Conservation (phyloP, 2,113 vertebrate species). For the Pachypanchax playfairii region DNA sequence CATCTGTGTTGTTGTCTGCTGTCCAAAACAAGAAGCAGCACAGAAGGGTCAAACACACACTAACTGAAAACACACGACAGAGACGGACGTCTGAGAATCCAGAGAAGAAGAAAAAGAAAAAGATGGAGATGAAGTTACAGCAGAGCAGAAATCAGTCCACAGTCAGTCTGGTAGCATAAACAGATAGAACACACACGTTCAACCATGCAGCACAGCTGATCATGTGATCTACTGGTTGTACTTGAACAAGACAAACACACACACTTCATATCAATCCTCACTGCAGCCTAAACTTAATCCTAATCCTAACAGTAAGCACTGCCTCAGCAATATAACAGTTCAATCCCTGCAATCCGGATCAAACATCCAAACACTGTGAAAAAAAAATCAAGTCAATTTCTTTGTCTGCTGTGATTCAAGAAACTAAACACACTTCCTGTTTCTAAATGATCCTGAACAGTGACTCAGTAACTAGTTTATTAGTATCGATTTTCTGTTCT, state of each 20-base stretch:
- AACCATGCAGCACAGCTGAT: not conserved
- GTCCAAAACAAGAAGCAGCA: slow-evolving; percentile 49
- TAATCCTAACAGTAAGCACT: slow-evolving; percentile 20
- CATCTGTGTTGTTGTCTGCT: slow-evolving; percentile 71
- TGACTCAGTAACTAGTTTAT: no score
- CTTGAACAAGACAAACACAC: not conserved
- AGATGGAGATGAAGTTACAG: not conserved
- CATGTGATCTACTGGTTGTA: not conserved
- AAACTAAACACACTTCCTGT: no score
- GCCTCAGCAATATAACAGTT: slow-evolving; percentile 27
- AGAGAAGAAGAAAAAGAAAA: accelerated
- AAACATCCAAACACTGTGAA: not conserved
- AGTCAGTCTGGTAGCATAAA: not conserved
- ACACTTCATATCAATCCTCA: slow-evolving; percentile 29
- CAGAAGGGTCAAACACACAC: slow-evolving; percentile 20
- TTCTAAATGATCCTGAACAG: no score
- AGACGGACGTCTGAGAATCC: no score
- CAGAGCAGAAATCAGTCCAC: not conserved
- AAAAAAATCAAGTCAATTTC: not conserved
- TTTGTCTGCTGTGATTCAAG: not conserved
- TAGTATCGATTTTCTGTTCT: no score
- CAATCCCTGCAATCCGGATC: not conserved
- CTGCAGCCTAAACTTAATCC: slow-evolving; percentile 30
- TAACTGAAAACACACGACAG: no score
- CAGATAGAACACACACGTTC: not conserved